Evolutionary conservation across 2,797 vertebrate species (phyloP), one percentile per base, ranked within the genome.

Genomic region (Phataginus tricuspis): DNA sequence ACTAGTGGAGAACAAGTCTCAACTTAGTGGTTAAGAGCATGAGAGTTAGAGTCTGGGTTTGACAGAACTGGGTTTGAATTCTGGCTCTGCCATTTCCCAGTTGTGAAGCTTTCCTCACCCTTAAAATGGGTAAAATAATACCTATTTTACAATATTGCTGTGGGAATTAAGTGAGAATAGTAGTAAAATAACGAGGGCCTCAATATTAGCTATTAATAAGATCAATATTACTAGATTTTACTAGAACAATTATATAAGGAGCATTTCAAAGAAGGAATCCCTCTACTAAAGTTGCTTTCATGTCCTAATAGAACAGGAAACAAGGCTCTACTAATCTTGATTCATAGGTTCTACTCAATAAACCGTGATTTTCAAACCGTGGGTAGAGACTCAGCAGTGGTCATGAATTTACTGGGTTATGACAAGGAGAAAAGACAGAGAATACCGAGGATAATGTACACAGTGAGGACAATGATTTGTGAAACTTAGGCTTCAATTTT

Each of bases 281-380:
- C 34, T 51, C 16, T 68, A 91, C n/a, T 86, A 57, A 72, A 61
- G 64, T 57, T 96, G 39, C 23, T 94, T 68, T 77, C 51, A 72
- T 42, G 25, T 57, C 61, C 18, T 34, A 82, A 63, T 0, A 68
- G 71, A 83, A 64, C n/a, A 75, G n/a, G 66, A 80, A 92, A 94
- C 31, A 63, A n/a, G 59, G 68, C 39, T 78, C 23, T 91, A 72
- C 71, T 91, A n/a, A 85, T 80, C 42, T 64, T 83, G 63, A 79
- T 1, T 66, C 1, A 83, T n/a, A 63, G 34, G 34, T 45, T 91
- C 74, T 86, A 75, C 27, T 61, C 29, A 57, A 57, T 64, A 91
- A 77, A 49, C 25, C 61, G 21, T 64, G 34, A 95, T 77, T 96
- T 94, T 91, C 78, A 95, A 88, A 77, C 21, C 49, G 10, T 23